A percentile compares a stretch with the other conserved stretches of the same genome.
Conservation (phyloP, 2,797 vertebrate species). For the Carduelis carduelis region DNA sequence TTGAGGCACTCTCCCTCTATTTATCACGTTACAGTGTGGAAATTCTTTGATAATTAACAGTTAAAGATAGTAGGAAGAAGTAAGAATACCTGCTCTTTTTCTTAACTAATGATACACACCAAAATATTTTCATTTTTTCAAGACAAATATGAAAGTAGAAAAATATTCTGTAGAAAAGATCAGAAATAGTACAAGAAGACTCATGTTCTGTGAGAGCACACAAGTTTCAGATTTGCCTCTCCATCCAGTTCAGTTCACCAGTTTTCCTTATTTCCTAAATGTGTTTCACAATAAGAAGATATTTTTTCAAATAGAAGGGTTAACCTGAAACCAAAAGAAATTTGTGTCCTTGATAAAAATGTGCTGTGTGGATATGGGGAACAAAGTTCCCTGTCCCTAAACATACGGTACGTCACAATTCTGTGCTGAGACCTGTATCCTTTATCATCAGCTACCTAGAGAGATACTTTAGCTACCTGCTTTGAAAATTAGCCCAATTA, state of each 20-base stretch:
- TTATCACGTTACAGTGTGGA: not conserved
- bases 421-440: not conserved
- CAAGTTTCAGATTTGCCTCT: not conserved
- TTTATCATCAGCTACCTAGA: not conserved
- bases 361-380: not conserved
- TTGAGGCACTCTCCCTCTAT: not conserved
- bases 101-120: not conserved
- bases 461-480: not conserved
- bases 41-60: not conserved
- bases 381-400: not conserved
- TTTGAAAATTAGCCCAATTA: not conserved
- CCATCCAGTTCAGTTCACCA: not conserved
- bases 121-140: not conserved
- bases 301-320: not conserved
- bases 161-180: not conserved
- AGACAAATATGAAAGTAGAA: not conserved
- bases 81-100: not conserved
- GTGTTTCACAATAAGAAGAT: not conserved
- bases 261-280: not conserved
- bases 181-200: not conserved
- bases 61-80: not conserved
- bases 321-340: not conserved
- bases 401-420: fast-evolving
- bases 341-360: not conserved
- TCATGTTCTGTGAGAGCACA: not conserved